phyloP scores from a whole-genome alignment of 2,888 invertebrate species.

The Trissoscelio sp. region DNA sequence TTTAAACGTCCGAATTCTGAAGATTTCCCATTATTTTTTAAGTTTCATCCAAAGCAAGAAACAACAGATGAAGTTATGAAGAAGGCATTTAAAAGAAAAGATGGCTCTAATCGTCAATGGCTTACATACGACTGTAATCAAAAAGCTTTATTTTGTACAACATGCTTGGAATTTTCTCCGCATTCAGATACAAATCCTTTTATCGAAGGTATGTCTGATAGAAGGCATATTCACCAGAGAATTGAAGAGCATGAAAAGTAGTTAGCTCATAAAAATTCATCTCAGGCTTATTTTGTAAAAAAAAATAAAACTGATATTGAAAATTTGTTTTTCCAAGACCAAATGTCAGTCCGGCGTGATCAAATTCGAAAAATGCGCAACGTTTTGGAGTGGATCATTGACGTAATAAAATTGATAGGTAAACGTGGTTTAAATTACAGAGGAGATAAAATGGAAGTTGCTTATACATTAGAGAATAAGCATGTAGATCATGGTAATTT shows the following conservation, averaged over 20 bases:
- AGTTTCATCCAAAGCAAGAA: slow-evolving; percentile 21
- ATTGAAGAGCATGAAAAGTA: slow-evolving; percentile 10
- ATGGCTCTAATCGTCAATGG: slow-evolving; percentile 22
- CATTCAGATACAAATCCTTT: not conserved
- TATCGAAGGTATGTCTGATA: slow-evolving; percentile 3
- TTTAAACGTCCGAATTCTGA: slow-evolving; percentile 9
- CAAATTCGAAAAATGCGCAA: slow-evolving; percentile 10
- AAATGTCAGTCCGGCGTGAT: slow-evolving; percentile 4
- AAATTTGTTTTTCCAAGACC: slow-evolving; percentile 1
- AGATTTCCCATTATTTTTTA: slow-evolving; percentile 12
- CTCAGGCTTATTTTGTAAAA: slow-evolving; percentile 1
- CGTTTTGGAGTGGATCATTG: slow-evolving; percentile 7
- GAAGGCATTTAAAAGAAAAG: slow-evolving; percentile 6
- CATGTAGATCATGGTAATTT: slow-evolving; percentile 27
- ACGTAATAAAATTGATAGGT: slow-evolving; percentile 26
- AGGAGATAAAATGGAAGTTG: slow-evolving; percentile 23
- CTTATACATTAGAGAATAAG: slow-evolving; percentile 24
- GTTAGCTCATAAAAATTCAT: slow-evolving; percentile 1
- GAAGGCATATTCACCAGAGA: slow-evolving; percentile 10
- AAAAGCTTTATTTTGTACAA: slow-evolving; percentile 12
- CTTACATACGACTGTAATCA: slow-evolving; percentile 1
- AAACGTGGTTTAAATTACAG: slow-evolving; percentile 22
- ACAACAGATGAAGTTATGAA: slow-evolving; percentile 17
- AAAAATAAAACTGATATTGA: not conserved
- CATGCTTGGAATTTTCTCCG: slow-evolving; percentile 2